Evolutionary conservation across 1,140 invertebrate species (phyloP), one percentile per base, ranked within the genome.

Genomic region (Aphidius gifuensis): DNA sequence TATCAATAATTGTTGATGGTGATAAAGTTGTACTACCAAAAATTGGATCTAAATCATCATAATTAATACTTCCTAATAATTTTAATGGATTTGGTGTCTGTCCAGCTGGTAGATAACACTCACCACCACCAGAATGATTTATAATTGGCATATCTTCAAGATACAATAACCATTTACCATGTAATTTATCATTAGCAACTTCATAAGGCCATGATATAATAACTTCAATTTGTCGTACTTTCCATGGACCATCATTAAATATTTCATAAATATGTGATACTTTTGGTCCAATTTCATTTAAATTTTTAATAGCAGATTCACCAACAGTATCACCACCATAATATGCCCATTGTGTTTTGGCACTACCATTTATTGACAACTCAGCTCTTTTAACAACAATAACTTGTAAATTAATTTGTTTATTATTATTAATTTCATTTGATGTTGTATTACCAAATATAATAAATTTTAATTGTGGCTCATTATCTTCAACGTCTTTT

Each of bases 121-220:
- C 84, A 1, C 89, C 87, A 58, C 85, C 83, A 69, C 83, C 77
- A 3, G 43, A 58, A 50, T 64, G 56, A 47, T 50, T 59, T 9
- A 93, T 84, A 49, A 83, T 84, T 8, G 94, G 93, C 6, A 84
- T 69, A 63, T 90, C 88, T 78, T 95, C 93, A 48, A 96, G 82
- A 74, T 97, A 97, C 0, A 97, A 81, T 9, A 97, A 80, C 89
- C 94, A 96, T 77, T 97, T 96, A 48, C 92, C 92, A 68, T 89
- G 83, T 9, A 82, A 74, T 67, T 87, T 88, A 11, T 89, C 85
- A 69, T 89, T 92, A 23, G 89, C 88, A 2, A 96, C 87, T 80
- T 96, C 92, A 71, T 90, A 88, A 0, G 96, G 96, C 95, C 95
- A 97, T 3, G 86, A 84, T 62, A 98, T 90, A 39, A 84, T 81